These are phyloP conservation scores for Pandemis heparana DNA, from an alignment of 2,888 invertebrate genomes.

Conservation along the genomic window DNA sequence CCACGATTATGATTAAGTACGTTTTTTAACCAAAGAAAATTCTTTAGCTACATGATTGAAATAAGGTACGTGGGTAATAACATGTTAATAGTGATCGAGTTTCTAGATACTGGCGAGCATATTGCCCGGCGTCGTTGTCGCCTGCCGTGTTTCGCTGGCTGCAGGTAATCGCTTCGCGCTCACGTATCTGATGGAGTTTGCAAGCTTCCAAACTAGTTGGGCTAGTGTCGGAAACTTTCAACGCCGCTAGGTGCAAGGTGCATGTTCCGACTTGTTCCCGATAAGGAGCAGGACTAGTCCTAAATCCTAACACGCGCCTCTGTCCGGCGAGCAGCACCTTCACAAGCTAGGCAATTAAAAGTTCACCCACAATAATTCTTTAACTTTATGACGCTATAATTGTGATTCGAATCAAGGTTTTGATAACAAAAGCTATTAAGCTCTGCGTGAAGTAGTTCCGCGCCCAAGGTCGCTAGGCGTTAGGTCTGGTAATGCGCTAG, in stretches of 20 bases:
- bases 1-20: neutral
- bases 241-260: conserved; percentile 72
- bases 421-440: conserved; percentile 15
- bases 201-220: conserved; percentile 83
- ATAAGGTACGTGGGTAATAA: neutral
- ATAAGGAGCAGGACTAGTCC: conserved; percentile 74
- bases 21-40: neutral
- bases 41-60: too few relatives aligned
- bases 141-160: conserved; percentile 50
- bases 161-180: conserved; percentile 75
- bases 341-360: conserved; percentile 72
- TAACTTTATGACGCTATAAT: conserved; percentile 27
- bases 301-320: conserved; percentile 73
- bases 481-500: conserved; percentile 56
- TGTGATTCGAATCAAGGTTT: conserved; percentile 13
- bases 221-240: conserved; percentile 78
- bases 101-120: conserved; percentile 20
- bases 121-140: conserved; percentile 49
- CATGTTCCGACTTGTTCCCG: conserved; percentile 74
- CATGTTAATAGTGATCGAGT: neutral
- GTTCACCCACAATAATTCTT: conserved; percentile 49
- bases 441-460: neutral
- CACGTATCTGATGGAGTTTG: conserved; percentile 84
- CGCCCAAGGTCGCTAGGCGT: conserved; percentile 41
- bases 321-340: conserved; percentile 56